Evolutionary conservation across 2,113 vertebrate genomes (phyloP), one percentile per base, ranked within the genome.

Genomic region (Ivindomyrus marchei): DNA sequence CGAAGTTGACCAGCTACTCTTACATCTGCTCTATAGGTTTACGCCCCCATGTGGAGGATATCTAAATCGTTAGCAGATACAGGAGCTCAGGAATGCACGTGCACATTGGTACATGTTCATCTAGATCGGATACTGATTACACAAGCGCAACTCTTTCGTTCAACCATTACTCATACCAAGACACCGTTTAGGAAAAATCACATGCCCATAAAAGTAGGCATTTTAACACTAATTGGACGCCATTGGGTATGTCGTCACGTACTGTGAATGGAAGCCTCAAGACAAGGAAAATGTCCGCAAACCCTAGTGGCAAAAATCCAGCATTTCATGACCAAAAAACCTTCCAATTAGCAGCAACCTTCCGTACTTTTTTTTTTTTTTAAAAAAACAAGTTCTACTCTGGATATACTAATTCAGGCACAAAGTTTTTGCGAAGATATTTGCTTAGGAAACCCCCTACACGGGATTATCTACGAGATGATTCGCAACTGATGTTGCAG

Each of bases 231-330:
- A 39, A 42, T 39, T 77, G 70, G 31, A 39, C 31, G 31, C 31
- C 74, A 80, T 19, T 42, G 74, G 74, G 3, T 39, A 19, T 42
- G 36, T 80, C 74, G 74, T 42, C 74, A 80, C 15, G 36, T 42
- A 80, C 15, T 80, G 27, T 77, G 74, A 80, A 19, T 80, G 74
- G 74, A 80, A 80, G 36, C 74, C 74, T 17, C 27, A 70, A 70
- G 62, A 80, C 74, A 39, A 42, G 74, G 74, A 36, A 39, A 42
- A 70, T 70, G 74, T 42, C 74, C 36, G 74, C 74, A 39, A 80
- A 80, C 74, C 74, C 74, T 80, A 80, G 74, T 39, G 74, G 74
- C 74, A 80, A 80, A 80, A 80, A 80, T 39, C 36, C 36, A 80
- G 31, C 74, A 80, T 80, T 80, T 80, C 74, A 80, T 42, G 36